phyloP scores from a whole-genome alignment of 2,888 invertebrate species.

The Oxystoma pomonae region DNA sequence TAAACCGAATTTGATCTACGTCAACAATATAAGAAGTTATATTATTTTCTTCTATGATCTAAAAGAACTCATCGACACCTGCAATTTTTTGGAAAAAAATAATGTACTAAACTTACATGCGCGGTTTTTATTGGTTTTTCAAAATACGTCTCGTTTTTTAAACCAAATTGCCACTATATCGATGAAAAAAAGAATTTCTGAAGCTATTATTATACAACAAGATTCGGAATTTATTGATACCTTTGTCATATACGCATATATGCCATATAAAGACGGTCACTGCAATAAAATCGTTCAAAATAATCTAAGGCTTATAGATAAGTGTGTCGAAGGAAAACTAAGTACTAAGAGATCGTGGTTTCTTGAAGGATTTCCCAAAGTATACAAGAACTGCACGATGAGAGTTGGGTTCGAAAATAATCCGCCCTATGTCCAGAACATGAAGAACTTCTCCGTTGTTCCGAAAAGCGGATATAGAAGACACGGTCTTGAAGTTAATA shows the following conservation, averaged over 20 bases:
- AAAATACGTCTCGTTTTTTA: too few relatives aligned
- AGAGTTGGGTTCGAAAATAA: not conserved
- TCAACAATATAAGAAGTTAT: not conserved
- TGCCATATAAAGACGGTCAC: not conserved
- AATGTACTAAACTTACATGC: not conserved
- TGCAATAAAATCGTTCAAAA: not conserved
- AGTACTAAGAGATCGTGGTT: not conserved
- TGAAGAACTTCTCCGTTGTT: not conserved
- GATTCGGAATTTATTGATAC: not conserved
- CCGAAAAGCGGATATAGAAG: not conserved
- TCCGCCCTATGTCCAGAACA: not conserved
- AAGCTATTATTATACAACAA: not conserved
- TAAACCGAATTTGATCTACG: not conserved
- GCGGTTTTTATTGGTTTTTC: not conserved
- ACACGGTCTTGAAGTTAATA: not conserved
- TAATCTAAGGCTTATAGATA: not conserved
- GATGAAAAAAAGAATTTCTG: not conserved
- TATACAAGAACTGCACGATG: not conserved
- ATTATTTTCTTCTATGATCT: not conserved
- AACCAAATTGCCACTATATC: not conserved
- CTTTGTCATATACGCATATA: not conserved
- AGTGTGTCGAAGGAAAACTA: not conserved
- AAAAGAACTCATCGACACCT: not conserved
- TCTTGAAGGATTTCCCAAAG: not conserved
- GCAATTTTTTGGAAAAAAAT: not conserved